Percentiles rank a stretch among this genome's conserved stretches.
Evolutionary conservation across 2,888 invertebrate species (phyloP).

Genomic region (Priocnemis perturbator): DNA sequence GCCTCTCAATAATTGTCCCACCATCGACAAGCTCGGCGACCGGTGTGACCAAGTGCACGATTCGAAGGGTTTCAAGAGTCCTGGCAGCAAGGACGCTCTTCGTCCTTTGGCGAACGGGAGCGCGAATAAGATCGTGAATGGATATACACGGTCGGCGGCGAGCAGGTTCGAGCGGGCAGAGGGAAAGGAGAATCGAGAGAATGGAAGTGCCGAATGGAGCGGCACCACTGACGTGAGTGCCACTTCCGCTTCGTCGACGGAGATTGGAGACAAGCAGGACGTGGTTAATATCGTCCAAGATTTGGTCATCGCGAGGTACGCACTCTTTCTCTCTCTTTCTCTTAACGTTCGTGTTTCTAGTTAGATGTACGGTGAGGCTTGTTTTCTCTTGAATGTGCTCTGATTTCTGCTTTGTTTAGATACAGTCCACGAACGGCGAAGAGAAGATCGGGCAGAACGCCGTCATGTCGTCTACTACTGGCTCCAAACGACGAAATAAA

Average conservation of each 20-base stretch:
- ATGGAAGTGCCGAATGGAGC: too few relatives aligned
- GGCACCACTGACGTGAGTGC: too few relatives aligned
- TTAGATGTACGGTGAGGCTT: too few relatives aligned
- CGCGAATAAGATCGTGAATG: too few relatives aligned
- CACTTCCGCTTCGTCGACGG: not conserved
- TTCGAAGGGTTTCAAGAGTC: not conserved
- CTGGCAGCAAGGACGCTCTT: conserved; percentile 27
- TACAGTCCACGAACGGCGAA: conserved; percentile 53
- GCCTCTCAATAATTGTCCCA: not conserved
- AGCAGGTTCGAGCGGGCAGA: conserved; percentile 7
- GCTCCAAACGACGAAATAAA: conserved; percentile 20
- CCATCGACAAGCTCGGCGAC: not conserved
- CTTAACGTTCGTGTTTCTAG: too few relatives aligned
- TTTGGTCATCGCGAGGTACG: conserved; percentile 60
- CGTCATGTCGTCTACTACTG: conserved; percentile 38
- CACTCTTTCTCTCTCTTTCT: not conserved
- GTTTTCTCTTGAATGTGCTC: too few relatives aligned
- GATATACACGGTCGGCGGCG: conserved; percentile 2
- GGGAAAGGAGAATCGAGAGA: not conserved
- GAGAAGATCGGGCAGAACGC: conserved; percentile 38
- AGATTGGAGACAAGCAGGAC: conserved; percentile 11
- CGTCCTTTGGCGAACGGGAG: conserved; percentile 18
- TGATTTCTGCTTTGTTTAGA: conserved; percentile 34
- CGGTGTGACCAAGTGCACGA: not conserved
- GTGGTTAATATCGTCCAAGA: conserved; percentile 51